Evolutionary conservation across 2,888 invertebrate genomes (phyloP).

Genomic region (Dioctria linearis): DNA sequence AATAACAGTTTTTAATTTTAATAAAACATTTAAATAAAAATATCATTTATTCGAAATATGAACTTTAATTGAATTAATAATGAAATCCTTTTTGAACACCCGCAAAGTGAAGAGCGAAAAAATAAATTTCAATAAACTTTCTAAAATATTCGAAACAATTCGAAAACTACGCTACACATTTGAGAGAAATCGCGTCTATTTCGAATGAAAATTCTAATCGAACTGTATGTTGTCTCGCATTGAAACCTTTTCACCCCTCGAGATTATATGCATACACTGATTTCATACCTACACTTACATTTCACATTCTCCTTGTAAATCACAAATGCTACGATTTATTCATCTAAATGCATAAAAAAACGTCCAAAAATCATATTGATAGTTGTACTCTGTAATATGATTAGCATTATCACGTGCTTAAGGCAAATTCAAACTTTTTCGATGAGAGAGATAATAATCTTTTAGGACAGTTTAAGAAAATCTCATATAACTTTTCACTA

Average conservation of each 20-base stretch:
- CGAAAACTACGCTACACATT: not conserved
- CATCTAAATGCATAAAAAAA: slow-evolving; percentile 45
- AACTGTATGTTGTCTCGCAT: not conserved
- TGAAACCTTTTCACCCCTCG: not conserved
- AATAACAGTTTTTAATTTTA: too few relatives aligned
- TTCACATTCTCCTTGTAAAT: slow-evolving; percentile 7
- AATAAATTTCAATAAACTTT: too few relatives aligned
- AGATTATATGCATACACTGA: not conserved
- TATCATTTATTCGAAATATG: too few relatives aligned
- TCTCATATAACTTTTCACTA: not conserved
- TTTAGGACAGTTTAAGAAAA: not conserved
- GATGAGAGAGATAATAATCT: not conserved
- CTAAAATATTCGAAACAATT: not conserved
- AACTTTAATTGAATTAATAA: too few relatives aligned
- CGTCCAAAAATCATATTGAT: slow-evolving; percentile 34
- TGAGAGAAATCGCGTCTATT: slow-evolving; percentile 9
- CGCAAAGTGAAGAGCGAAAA: too few relatives aligned
- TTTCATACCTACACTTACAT: slow-evolving; percentile 18
- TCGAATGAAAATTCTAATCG: not conserved
- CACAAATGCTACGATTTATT: slow-evolving; percentile 5
- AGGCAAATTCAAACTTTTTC: not conserved
- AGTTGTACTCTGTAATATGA: not conserved
- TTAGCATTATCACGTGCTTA: slow-evolving; percentile 16
- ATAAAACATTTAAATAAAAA: too few relatives aligned
- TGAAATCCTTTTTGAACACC: too few relatives aligned